These are phyloP conservation scores for Octopus sinensis DNA, from an alignment of 1,140 invertebrate genomes.

Conservation along the genomic window DNA sequence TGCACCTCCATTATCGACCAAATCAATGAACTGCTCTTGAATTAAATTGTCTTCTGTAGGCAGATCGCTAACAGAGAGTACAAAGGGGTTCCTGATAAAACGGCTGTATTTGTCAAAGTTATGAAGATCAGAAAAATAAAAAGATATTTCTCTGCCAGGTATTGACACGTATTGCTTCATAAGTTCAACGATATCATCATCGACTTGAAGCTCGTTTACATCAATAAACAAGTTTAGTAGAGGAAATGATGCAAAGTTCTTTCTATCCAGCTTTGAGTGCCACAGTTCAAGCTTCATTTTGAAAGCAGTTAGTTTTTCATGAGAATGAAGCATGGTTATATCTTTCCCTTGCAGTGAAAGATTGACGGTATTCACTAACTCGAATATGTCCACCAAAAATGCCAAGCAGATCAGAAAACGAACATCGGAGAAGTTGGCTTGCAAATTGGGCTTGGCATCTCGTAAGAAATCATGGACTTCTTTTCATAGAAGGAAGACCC, in stretches of 20 bases:
- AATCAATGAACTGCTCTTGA: neutral
- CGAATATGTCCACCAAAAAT: neutral
- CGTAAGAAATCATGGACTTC: neutral
- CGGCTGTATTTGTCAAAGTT: too few species aligned
- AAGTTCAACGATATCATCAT: too few species aligned
- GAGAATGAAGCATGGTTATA: neutral
- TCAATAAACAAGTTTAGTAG: too few species aligned
- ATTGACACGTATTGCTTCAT: too few species aligned
- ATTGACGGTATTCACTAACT: neutral
- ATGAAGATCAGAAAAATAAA: too few species aligned
- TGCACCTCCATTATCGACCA: neutral
- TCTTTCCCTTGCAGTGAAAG: neutral
- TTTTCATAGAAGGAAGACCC: neutral
- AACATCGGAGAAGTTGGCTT: neutral
- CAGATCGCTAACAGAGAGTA: neutral
- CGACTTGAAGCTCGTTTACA: too few species aligned
- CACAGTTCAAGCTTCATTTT: too few species aligned
- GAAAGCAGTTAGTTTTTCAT: too few species aligned
- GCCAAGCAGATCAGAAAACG: neutral
- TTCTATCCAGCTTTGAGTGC: too few species aligned
- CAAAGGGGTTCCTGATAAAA: too few species aligned
- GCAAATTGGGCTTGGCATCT: neutral
- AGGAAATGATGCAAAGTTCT: too few species aligned
- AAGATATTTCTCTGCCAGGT: too few species aligned
- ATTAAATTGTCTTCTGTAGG: neutral